phyloP scores from a whole-genome alignment of 2,888 invertebrate species.

The Agriopis marginaria region DNA sequence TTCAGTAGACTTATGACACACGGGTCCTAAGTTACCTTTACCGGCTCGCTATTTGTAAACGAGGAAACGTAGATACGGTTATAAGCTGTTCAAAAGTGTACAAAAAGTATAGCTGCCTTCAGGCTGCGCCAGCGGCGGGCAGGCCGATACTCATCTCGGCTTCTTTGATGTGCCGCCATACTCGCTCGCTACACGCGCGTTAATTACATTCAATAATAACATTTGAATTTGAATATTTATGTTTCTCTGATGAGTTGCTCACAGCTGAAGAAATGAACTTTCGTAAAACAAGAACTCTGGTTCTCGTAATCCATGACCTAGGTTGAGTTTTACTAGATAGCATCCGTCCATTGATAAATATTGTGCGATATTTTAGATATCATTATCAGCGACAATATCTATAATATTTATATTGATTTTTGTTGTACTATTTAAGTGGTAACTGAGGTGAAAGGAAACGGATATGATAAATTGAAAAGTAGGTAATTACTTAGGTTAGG shows the following conservation, averaged over 20 bases:
- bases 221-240: constrained; percentile 45
- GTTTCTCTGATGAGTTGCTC: constrained; percentile 28
- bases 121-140: constrained; percentile 62
- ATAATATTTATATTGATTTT: constrained; percentile 8
- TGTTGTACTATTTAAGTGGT: constrained; percentile 9
- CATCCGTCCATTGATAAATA: constrained; percentile 4
- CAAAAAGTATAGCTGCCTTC: constrained; percentile 71
- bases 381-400: neutral
- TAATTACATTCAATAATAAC: constrained; percentile 58
- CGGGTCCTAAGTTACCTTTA: neutral
- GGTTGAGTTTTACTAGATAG: neutral
- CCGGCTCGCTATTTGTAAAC: constrained; percentile 55
- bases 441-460: constrained; percentile 8
- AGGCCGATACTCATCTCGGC: constrained; percentile 71
- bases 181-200: constrained; percentile 58
- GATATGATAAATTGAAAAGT: neutral
- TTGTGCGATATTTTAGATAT: neutral
- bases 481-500: too few species aligned
- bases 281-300: neutral
- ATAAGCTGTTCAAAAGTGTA: constrained; percentile 74
- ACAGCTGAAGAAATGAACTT: constrained; percentile 12
- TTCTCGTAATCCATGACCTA: constrained; percentile 9
- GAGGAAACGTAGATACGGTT: constrained; percentile 52
- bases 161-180: constrained; percentile 73
- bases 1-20: neutral